phyloP scores from a whole-genome alignment of 2,113 vertebrate species.

The Thermophis baileyi region DNA sequence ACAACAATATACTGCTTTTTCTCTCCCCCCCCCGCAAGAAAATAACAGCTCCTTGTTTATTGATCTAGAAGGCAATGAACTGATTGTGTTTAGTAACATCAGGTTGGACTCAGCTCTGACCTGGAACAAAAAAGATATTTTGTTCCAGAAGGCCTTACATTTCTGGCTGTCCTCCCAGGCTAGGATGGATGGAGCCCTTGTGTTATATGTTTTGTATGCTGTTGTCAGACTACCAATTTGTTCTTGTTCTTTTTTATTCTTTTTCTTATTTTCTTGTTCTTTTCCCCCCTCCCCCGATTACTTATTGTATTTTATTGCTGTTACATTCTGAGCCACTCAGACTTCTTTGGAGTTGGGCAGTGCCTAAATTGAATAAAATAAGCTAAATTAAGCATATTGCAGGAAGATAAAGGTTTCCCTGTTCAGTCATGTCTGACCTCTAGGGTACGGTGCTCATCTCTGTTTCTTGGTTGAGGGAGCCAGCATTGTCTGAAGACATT shows the following conservation, averaged over 20 bases:
- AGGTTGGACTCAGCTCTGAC: background rate
- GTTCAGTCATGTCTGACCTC: background rate
- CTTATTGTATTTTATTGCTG: background rate
- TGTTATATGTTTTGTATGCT: background rate
- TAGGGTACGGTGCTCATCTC: background rate
- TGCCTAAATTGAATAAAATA: background rate
- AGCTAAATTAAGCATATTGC: background rate
- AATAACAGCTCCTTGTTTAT: background rate
- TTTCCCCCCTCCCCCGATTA: accelerated
- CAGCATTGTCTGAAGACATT: background rate
- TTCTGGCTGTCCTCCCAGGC: background rate
- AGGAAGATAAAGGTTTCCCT: background rate
- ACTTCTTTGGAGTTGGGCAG: background rate
- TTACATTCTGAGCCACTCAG: background rate
- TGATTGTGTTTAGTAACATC: background rate
- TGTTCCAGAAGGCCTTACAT: background rate
- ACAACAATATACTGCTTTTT: background rate
- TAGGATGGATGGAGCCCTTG: background rate
- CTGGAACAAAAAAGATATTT: background rate
- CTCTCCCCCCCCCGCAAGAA: background rate
- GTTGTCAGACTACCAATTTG: background rate
- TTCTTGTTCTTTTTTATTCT: background rate
- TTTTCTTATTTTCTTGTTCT: background rate
- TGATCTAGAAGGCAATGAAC: background rate
- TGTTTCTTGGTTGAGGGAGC: background rate